Evolutionary conservation across 2,888 invertebrate genomes (phyloP).

Genomic region (Operophtera brumata): DNA sequence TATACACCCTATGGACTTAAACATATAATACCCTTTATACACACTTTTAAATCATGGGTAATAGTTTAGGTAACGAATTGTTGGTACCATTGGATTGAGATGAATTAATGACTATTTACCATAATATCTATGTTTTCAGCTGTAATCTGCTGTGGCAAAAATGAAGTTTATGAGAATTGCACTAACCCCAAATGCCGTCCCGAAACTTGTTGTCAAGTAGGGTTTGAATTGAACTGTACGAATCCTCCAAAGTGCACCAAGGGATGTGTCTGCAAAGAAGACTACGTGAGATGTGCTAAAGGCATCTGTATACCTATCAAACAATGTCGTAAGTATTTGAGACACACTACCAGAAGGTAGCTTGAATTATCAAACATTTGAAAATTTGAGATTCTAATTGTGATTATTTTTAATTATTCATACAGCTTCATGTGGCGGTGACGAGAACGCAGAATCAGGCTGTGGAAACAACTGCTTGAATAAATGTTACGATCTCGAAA

Average conservation of each 20-base stretch:
- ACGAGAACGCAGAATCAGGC: slow-evolving; percentile 31
- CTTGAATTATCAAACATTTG: too few species aligned
- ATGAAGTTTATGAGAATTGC: slow-evolving; percentile 38
- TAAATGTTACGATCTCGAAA: slow-evolving; percentile 14
- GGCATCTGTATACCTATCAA: slow-evolving; percentile 38
- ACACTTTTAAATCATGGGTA: too few species aligned
- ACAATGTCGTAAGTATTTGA: slow-evolving; percentile 39
- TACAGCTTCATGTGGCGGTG: slow-evolving; percentile 36
- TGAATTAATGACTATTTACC: background rate
- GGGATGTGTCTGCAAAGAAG: slow-evolving; percentile 35
- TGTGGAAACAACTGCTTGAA: slow-evolving; percentile 34
- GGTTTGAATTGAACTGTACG: slow-evolving; percentile 30
- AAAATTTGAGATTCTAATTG: too few species aligned
- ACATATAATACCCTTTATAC: too few species aligned
- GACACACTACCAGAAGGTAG: too few species aligned
- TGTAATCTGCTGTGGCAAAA: slow-evolving; percentile 23
- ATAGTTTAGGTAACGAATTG: too few species aligned
- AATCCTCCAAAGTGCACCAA: slow-evolving; percentile 25
- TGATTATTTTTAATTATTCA: too few species aligned
- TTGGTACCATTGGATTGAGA: too few species aligned
- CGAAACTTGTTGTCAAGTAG: slow-evolving; percentile 36
- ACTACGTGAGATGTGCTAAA: slow-evolving; percentile 30
- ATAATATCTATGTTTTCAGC: slow-evolving; percentile 17
- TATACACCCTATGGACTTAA: too few species aligned
- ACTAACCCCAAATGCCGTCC: slow-evolving; percentile 26